These are phyloP conservation scores for Hipposideros armiger DNA, from an alignment of 2,113 vertebrate genomes.

Conservation along the genomic window DNA sequence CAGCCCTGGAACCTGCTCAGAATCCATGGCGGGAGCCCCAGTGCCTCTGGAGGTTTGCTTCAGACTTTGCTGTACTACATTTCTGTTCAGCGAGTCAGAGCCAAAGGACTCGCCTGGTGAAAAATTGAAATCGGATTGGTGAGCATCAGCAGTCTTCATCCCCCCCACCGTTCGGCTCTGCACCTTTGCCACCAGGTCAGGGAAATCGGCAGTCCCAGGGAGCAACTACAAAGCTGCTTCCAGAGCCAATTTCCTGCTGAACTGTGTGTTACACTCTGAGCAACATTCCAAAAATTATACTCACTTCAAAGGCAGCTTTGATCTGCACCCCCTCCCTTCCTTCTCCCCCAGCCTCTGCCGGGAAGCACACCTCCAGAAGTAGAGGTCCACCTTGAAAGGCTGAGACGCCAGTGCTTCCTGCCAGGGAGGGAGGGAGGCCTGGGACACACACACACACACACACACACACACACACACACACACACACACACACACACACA, in stretches of 20 bases:
- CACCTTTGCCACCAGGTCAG: slow-evolving; percentile 73
- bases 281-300: slow-evolving; percentile 77
- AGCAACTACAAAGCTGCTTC: slow-evolving; percentile 74
- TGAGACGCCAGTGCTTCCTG: slow-evolving; percentile 65
- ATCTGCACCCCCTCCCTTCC: slow-evolving; percentile 56
- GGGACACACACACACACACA: not conserved
- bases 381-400: slow-evolving; percentile 75
- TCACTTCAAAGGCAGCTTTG: slow-evolving; percentile 73
- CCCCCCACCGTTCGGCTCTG: slow-evolving; percentile 37
- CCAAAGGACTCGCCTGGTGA: slow-evolving; percentile 54
- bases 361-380: not conserved
- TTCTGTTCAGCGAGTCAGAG: slow-evolving; percentile 69
- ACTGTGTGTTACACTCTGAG: slow-evolving; percentile 64
- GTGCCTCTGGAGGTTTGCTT: slow-evolving; percentile 37
- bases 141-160: slow-evolving; percentile 69
- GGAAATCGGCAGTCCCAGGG: slow-evolving; percentile 67
- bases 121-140: slow-evolving; percentile 47
- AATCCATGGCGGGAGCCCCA: not conserved
- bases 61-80: not conserved
- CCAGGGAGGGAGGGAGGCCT: slow-evolving; percentile 34
- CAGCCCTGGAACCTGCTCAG: not conserved
- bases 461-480: no score
- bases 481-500: no score
- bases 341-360: slow-evolving; percentile 55
- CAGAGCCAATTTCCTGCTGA: slow-evolving; percentile 74